Conservation (phyloP, 1,140 invertebrate genomes). For the Panagrolaimus sp. region DNA sequence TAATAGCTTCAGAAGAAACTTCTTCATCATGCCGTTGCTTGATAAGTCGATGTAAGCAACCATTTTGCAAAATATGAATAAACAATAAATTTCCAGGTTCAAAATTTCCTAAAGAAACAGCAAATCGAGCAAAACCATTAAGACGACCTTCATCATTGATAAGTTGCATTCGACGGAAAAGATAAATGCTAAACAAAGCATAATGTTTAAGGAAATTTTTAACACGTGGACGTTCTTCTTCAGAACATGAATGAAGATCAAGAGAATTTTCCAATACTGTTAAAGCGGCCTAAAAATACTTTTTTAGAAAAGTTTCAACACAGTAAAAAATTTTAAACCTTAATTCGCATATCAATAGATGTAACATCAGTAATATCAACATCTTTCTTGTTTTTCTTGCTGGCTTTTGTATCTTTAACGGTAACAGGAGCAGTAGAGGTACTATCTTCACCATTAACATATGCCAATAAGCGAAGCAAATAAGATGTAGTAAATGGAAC, state of each 20-base stretch:
- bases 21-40: slow-evolving; percentile 21
- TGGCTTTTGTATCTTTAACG: slow-evolving; percentile 20
- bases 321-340: not conserved
- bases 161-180: slow-evolving; percentile 48
- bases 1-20: slow-evolving; percentile 21
- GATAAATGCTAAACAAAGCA: slow-evolving; percentile 51
- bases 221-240: slow-evolving; percentile 27
- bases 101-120: slow-evolving; percentile 38
- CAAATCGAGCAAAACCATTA: slow-evolving; percentile 49
- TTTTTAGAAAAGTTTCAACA: not conserved
- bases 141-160: slow-evolving; percentile 42
- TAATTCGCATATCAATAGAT: slow-evolving; percentile 25
- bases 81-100: slow-evolving; percentile 56
- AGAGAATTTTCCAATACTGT: slow-evolving; percentile 49
- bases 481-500: slow-evolving; percentile 53
- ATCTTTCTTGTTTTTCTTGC: slow-evolving; percentile 26
- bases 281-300: slow-evolving; percentile 42
- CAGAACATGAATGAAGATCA: slow-evolving; percentile 36
- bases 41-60: slow-evolving; percentile 43
- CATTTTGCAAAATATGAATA: slow-evolving; percentile 47
- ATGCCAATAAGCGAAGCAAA: slow-evolving; percentile 49
- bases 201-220: slow-evolving; percentile 38
- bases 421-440: slow-evolving; percentile 2
- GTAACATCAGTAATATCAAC: slow-evolving; percentile 27
- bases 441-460: slow-evolving; percentile 42